Evolutionary conservation across 2,888 invertebrate genomes (phyloP).

Genomic region (Phymatocera aterrima): DNA sequence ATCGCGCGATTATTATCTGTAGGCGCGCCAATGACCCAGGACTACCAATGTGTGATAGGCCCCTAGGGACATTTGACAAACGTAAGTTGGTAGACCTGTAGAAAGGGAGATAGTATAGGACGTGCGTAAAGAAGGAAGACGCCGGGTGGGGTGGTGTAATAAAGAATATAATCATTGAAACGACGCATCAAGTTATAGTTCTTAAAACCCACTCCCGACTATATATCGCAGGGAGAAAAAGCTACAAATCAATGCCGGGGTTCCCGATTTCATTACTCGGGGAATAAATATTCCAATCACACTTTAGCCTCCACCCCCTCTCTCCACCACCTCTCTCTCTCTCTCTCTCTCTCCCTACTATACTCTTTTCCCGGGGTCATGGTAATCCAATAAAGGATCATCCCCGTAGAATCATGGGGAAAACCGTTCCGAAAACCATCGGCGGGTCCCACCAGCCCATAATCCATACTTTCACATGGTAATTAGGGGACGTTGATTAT

Average conservation of each 20-base stretch:
- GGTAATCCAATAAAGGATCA: slow-evolving; percentile 31
- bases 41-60: too few relatives aligned
- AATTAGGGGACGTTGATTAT: slow-evolving; percentile 18
- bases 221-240: not conserved
- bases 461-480: slow-evolving; percentile 37
- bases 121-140: too few relatives aligned
- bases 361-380: slow-evolving; percentile 2
- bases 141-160: too few relatives aligned
- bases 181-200: too few relatives aligned
- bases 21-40: too few relatives aligned
- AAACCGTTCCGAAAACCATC: not conserved
- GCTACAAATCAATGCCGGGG: not conserved
- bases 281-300: slow-evolving; percentile 40
- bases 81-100: too few relatives aligned
- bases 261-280: slow-evolving; percentile 27
- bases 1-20: too few relatives aligned
- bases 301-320: not conserved
- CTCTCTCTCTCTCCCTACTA: not conserved
- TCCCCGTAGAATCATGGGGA: slow-evolving; percentile 9
- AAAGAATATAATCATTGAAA: too few relatives aligned
- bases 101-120: too few relatives aligned
- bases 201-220: too few relatives aligned
- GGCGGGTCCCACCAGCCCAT: not conserved
- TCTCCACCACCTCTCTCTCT: not conserved
- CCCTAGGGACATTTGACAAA: too few relatives aligned